Evolutionary conservation across 2,888 invertebrate genomes (phyloP).

Genomic region (Lycaena phlaeas): DNA sequence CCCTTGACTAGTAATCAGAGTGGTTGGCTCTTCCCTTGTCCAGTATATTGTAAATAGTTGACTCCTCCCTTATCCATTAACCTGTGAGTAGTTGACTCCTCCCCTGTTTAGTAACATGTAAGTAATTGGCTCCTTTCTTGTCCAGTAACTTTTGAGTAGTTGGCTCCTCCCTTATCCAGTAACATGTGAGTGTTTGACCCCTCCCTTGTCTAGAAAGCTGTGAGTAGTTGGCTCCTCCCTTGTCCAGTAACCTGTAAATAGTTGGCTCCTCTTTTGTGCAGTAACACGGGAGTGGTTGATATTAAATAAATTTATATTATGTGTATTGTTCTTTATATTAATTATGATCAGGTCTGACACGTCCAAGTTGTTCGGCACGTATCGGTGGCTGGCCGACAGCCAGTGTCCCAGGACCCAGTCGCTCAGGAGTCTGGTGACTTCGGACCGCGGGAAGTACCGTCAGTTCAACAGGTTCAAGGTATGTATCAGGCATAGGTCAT

Average conservation of each 20-base stretch:
- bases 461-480: conserved; percentile 68
- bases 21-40: conserved; percentile 11
- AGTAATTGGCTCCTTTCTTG: background rate
- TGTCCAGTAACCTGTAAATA: background rate
- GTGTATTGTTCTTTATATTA: too few species aligned
- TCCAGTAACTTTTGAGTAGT: too few species aligned
- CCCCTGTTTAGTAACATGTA: background rate
- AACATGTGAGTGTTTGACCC: conserved; percentile 36
- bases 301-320: too few species aligned
- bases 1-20: conserved; percentile 21
- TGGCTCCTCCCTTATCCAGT: conserved; percentile 36
- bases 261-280: background rate
- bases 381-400: conserved; percentile 41
- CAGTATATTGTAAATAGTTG: background rate
- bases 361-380: conserved; percentile 48
- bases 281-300: background rate
- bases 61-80: background rate
- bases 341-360: conserved; percentile 46
- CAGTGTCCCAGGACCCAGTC: conserved; percentile 52
- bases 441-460: conserved; percentile 47
- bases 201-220: background rate
- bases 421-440: conserved; percentile 50
- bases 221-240: background rate
- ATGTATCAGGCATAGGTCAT: too few species aligned
- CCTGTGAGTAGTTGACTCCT: background rate